A percentile compares a stretch with the other conserved stretches of the same genome.
Conservation (phyloP, 2,888 invertebrate species). For the Nymphalis urticae region DNA sequence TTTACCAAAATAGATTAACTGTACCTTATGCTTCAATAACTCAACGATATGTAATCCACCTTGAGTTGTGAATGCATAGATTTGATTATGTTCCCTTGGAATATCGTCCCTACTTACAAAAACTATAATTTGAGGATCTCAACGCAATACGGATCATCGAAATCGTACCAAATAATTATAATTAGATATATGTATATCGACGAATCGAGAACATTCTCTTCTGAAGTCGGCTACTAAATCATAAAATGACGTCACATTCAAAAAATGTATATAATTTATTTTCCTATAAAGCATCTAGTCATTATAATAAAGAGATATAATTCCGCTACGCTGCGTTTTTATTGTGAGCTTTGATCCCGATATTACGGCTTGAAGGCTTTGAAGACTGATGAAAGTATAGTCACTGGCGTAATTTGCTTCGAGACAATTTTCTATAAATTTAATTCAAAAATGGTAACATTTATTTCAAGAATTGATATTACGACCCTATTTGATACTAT, state of each 20-base stretch:
- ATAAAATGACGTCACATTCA: background rate
- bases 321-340: constrained; percentile 28
- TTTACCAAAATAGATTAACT: too few species aligned
- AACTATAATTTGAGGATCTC: too few species aligned
- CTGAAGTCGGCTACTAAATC: too few species aligned
- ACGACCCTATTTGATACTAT: background rate
- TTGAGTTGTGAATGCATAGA: too few species aligned
- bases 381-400: constrained; percentile 11
- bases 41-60: too few species aligned
- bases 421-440: background rate
- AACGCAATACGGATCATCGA: too few species aligned
- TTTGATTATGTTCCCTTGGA: too few species aligned
- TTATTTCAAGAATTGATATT: background rate
- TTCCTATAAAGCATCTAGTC: background rate
- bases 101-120: too few species aligned
- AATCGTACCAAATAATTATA: too few species aligned
- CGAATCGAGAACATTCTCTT: too few species aligned
- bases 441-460: background rate
- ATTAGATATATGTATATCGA: too few species aligned
- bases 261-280: constrained; percentile 3
- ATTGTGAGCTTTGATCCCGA: constrained; percentile 34
- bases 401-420: background rate
- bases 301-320: constrained; percentile 30
- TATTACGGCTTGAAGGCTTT: constrained; percentile 25
- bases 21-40: too few species aligned